phyloP scores from a whole-genome alignment of 2,113 vertebrate species.

The Chloropsis cyanopogon region DNA sequence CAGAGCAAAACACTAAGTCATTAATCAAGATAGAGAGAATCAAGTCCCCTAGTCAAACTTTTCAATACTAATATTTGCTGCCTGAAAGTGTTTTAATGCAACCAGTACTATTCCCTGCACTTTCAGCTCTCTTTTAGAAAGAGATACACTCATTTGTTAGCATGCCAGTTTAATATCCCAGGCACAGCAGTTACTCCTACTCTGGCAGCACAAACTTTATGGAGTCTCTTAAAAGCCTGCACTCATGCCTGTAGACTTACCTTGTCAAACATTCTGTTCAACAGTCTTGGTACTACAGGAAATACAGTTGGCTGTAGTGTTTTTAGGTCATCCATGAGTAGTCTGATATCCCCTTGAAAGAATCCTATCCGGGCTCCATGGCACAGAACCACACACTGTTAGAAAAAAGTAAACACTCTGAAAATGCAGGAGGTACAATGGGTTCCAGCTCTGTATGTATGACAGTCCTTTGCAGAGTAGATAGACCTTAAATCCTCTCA shows the following conservation, averaged over 20 bases:
- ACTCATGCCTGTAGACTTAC: slow-evolving; percentile 68
- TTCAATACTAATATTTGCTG: not conserved
- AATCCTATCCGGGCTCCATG: slow-evolving; percentile 93
- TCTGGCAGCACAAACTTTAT: not conserved
- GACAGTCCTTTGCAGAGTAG: not conserved
- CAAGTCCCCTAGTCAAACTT: not conserved
- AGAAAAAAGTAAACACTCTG: not conserved
- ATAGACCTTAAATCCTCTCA: not conserved
- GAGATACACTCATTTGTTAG: not conserved
- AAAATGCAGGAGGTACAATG: not conserved
- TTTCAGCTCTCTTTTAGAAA: not conserved
- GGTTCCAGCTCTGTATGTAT: not conserved
- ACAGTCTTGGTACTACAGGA: slow-evolving; percentile 91
- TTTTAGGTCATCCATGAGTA: slow-evolving; percentile 97
- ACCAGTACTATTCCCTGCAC: not conserved
- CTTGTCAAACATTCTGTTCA: slow-evolving; percentile 98
- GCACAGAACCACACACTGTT: slow-evolving; percentile 83
- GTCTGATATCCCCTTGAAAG: slow-evolving; percentile 96
- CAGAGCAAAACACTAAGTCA: not conserved
- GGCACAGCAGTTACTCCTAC: not conserved
- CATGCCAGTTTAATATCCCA: not conserved
- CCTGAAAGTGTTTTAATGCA: not conserved
- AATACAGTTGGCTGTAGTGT: slow-evolving; percentile 90
- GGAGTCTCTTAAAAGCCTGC: not conserved
- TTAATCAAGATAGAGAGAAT: not conserved